Percentiles rank a stretch among this genome's conserved stretches.
phyloP scores from a whole-genome alignment of 1,140 invertebrate genomes.

The Pogonomyrmex californicus region DNA sequence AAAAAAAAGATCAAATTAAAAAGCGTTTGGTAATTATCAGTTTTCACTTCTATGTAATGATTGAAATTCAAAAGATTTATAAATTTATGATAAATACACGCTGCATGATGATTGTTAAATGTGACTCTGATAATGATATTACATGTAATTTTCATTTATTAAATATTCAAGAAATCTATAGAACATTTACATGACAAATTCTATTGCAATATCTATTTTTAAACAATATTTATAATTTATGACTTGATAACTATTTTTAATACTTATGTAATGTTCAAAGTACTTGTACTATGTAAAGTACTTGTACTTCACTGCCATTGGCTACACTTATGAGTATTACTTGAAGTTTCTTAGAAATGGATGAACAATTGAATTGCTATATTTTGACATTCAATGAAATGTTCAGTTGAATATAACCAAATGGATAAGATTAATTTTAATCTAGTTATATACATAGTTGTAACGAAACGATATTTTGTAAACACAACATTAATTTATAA shows the following conservation, averaged over 20 bases:
- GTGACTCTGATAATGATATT: not conserved
- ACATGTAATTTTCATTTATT: not conserved
- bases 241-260: not conserved
- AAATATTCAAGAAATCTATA: not conserved
- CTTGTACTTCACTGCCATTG: no score
- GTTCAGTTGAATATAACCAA: slow-evolving; percentile 62
- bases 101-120: not conserved
- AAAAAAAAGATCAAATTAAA: slow-evolving; percentile 99
- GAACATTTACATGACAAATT: not conserved
- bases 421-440: slow-evolving; percentile 45
- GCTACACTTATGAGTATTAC: not conserved
- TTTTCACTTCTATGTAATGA: slow-evolving; percentile 39
- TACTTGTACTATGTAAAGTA: no score
- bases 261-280: not conserved
- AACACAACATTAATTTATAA: not conserved
- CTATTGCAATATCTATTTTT: not conserved
- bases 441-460: slow-evolving; percentile 18
- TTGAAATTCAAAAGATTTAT: not conserved
- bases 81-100: not conserved
- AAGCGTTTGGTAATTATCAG: slow-evolving; percentile 90
- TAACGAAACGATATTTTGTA: slow-evolving; percentile 29
- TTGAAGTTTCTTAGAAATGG: slow-evolving; percentile 60
- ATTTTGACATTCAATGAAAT: slow-evolving; percentile 66
- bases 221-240: not conserved
- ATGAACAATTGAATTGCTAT: slow-evolving; percentile 68